Percentiles rank a stretch among this genome's conserved stretches.
Evolutionary conservation across 2,113 vertebrate genomes (phyloP).

Genomic region (Mohoua ochrocephala): DNA sequence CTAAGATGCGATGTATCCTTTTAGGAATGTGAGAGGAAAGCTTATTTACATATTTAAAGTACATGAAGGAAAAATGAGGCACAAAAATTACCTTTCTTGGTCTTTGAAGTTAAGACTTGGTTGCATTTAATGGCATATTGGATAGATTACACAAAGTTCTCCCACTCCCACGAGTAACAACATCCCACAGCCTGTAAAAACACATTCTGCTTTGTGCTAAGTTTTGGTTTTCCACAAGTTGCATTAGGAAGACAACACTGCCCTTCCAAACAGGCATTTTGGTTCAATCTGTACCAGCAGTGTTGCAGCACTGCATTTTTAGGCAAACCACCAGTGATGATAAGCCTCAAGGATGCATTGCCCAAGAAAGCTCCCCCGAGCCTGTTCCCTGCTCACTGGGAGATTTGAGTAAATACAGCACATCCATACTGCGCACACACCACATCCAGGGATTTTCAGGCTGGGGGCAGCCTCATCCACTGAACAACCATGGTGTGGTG

Average conservation of each 20-base stretch:
- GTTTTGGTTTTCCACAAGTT: background rate
- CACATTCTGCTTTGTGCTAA: background rate
- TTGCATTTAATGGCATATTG: background rate
- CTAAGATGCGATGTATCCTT: background rate
- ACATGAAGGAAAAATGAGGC: background rate
- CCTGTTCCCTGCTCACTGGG: background rate
- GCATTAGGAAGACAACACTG: background rate
- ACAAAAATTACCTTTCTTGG: background rate
- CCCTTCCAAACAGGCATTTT: background rate
- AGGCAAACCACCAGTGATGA: background rate
- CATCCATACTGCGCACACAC: background rate
- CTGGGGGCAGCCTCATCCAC: background rate
- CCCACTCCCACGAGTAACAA: background rate
- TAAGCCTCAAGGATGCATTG: background rate
- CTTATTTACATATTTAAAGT: background rate
- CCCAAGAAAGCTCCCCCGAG: fast-evolving
- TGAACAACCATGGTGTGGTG: background rate
- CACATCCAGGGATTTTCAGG: background rate
- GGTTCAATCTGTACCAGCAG: fast-evolving
- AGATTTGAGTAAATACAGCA: background rate
- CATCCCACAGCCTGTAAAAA: background rate
- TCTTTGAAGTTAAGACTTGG: background rate
- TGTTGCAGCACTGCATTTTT: background rate
- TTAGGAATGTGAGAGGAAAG: background rate
- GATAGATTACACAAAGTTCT: background rate